A percentile compares a stretch with the other conserved stretches of the same genome.
Conservation (phyloP, 2,888 invertebrate genomes). For the Tethea ocularis region DNA sequence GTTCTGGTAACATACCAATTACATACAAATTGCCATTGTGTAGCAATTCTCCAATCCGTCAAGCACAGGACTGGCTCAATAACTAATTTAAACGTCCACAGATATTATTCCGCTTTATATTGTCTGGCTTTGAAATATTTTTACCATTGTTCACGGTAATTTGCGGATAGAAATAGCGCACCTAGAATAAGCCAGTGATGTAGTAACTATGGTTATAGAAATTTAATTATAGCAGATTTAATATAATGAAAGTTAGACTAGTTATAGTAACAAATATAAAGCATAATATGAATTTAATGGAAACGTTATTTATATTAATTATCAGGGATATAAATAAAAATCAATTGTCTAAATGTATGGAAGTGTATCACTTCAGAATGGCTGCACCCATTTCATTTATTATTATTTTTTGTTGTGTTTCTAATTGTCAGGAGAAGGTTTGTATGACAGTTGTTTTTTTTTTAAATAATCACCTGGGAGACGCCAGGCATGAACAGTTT, state of each 20-base stretch:
- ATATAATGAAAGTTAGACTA: too few relatives aligned
- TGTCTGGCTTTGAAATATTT: conserved; percentile 2
- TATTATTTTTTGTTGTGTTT: too few relatives aligned
- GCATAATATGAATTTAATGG: neutral
- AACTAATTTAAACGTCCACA: conserved; percentile 14
- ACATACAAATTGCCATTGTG: conserved; percentile 27
- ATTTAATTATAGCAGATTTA: neutral
- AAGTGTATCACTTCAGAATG: too few relatives aligned
- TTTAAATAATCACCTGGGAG: too few relatives aligned
- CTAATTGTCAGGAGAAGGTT: too few relatives aligned
- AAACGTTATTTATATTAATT: neutral
- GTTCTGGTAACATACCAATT: conserved; percentile 26
- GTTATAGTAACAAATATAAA: neutral
- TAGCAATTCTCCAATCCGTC: conserved; percentile 40
- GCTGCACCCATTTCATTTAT: too few relatives aligned
- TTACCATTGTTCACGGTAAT: neutral
- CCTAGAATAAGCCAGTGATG: neutral
- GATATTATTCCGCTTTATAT: conserved; percentile 1
- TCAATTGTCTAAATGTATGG: too few relatives aligned
- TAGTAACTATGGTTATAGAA: neutral
- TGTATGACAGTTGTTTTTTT: too few relatives aligned
- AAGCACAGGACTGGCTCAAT: conserved; percentile 24
- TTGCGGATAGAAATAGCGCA: neutral
- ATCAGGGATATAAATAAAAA: too few relatives aligned
- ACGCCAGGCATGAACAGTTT: too few relatives aligned